These are phyloP conservation scores for Clusia tigrina DNA, from an alignment of 2,888 invertebrate genomes.

Conservation along the genomic window DNA sequence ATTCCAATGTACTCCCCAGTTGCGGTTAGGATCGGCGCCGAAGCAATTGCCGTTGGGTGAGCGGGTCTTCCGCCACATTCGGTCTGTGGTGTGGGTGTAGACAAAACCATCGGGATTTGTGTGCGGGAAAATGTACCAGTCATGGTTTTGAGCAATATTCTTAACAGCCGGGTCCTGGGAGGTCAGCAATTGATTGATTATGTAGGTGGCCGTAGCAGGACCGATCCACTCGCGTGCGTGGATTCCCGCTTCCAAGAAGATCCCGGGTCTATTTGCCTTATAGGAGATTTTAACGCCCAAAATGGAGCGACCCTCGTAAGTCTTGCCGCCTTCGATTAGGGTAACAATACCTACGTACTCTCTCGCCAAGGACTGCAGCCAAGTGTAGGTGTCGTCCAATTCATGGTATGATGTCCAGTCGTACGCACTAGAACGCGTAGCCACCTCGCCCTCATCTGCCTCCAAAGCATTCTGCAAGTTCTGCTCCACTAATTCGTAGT, in stretches of 20 bases:
- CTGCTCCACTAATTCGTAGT: constrained; percentile 63
- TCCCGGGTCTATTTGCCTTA: constrained; percentile 64
- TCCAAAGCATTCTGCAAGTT: constrained; percentile 61
- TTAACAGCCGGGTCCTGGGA: constrained; percentile 66
- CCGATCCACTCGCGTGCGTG: constrained; percentile 81
- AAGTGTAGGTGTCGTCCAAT: constrained; percentile 66
- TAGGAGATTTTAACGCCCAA: constrained; percentile 68
- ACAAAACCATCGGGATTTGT: constrained; percentile 81
- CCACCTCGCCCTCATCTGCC: constrained; percentile 35
- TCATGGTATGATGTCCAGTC: constrained; percentile 53
- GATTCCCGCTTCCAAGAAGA: constrained; percentile 61
- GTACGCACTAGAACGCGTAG: constrained; percentile 43
- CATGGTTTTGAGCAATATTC: constrained; percentile 67
- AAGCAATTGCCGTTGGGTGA: constrained; percentile 62
- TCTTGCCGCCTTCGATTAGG: constrained; percentile 65
- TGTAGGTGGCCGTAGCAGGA: constrained; percentile 71
- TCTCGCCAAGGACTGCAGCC: constrained; percentile 66
- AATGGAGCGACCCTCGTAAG: constrained; percentile 69
- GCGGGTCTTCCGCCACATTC: constrained; percentile 74
- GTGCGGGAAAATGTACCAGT: constrained; percentile 79
- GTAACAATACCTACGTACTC: constrained; percentile 65
- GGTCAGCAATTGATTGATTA: constrained; percentile 70
- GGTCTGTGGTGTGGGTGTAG: constrained; percentile 71
- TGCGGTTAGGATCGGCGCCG: constrained; percentile 73
- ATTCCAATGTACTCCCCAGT: constrained; percentile 73